Evolutionary conservation across 2,797 vertebrate genomes (phyloP).

Genomic region (Chaetodon trifasciatus): DNA sequence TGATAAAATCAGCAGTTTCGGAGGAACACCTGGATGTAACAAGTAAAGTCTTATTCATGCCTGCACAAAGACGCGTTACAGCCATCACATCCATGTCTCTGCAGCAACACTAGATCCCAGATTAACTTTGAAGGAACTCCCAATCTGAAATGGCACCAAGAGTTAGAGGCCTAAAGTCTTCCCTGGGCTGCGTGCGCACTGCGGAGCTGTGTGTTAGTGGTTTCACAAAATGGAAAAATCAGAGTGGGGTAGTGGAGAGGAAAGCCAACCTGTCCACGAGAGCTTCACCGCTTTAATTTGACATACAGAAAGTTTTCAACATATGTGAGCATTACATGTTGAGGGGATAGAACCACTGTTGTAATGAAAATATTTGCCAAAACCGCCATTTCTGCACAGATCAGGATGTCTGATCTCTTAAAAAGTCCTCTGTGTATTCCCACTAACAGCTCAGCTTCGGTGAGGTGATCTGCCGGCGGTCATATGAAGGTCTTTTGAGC

Average conservation of each 20-base stretch:
- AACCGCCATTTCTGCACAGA: too few species aligned
- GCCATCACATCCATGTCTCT: neutral
- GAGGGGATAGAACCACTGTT: neutral
- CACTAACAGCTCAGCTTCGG: neutral
- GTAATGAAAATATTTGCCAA: neutral
- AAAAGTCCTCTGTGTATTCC: neutral
- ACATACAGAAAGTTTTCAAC: neutral
- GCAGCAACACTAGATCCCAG: neutral
- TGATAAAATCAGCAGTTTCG: neutral
- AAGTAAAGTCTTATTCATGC: conserved; percentile 29
- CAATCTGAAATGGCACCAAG: conserved; percentile 48
- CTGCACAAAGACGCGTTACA: conserved; percentile 22
- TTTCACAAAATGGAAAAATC: conserved; percentile 40
- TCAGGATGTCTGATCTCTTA: too few species aligned
- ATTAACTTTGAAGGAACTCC: neutral
- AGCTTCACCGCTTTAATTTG: neutral
- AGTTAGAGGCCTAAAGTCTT: neutral
- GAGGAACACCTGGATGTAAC: conserved; percentile 13
- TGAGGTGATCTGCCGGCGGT: neutral
- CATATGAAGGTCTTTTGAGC: conserved; percentile 72
- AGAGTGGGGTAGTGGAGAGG: conserved; percentile 9
- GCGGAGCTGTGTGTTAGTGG: conserved; percentile 53
- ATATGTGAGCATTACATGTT: too few species aligned
- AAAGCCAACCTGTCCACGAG: conserved; percentile 1
- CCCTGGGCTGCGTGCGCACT: neutral